phyloP scores from a whole-genome alignment of 2,113 vertebrate genomes.

The Chrysemys picta region DNA sequence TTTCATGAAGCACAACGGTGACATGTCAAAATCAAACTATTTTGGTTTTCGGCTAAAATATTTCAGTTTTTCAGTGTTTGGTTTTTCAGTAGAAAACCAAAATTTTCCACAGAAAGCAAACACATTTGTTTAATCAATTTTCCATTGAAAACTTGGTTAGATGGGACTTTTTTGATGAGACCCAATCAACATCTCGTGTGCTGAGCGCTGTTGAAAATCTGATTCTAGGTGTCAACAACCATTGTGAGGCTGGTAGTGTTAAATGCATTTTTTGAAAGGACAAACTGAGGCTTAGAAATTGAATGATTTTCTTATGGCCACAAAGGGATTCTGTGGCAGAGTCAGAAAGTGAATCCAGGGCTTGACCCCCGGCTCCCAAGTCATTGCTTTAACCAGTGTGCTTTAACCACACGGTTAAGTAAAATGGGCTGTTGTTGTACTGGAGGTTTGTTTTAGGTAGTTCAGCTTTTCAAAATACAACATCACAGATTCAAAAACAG shows the following conservation, averaged over 20 bases:
- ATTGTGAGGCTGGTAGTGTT: background rate
- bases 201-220: background rate
- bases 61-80: background rate
- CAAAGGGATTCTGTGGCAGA: background rate
- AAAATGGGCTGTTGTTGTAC: background rate
- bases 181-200: background rate
- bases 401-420: background rate
- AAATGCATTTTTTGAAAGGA: background rate
- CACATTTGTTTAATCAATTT: background rate
- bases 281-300: background rate
- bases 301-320: background rate
- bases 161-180: background rate
- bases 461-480: background rate
- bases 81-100: background rate
- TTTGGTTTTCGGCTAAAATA: background rate
- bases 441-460: rapidly evolving
- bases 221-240: background rate
- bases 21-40: background rate
- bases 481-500: rapidly evolving
- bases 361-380: background rate
- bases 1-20: background rate
- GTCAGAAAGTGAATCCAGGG: background rate
- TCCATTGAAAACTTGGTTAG: background rate
- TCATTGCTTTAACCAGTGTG: background rate
- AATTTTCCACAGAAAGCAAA: background rate